Percentiles rank a stretch among this genome's conserved stretches.
These are phyloP conservation scores for Euglossa dilemma DNA, from an alignment of 1,140 invertebrate species.

Conservation along the genomic window DNA sequence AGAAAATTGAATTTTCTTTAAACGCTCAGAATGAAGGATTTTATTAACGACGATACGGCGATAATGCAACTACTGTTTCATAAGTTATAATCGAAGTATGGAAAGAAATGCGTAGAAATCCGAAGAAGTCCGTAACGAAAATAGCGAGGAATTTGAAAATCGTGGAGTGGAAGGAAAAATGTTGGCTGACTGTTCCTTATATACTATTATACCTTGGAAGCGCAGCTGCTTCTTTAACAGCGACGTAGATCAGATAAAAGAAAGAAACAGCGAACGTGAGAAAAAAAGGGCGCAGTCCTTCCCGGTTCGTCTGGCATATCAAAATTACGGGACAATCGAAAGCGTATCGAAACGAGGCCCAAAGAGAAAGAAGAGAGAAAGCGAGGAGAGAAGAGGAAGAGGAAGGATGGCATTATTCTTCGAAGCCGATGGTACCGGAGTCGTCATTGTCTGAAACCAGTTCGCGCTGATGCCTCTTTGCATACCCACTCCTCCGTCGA, in stretches of 20 bases:
- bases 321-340: conserved; percentile 81
- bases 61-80: too few species aligned
- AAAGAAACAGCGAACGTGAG: conserved; percentile 70
- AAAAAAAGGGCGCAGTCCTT: conserved; percentile 64
- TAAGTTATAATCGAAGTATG: too few species aligned
- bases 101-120: not conserved
- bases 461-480: conserved; percentile 77
- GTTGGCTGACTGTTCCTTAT: not conserved
- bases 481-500: conserved; percentile 77
- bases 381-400: not conserved
- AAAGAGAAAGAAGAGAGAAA: not conserved
- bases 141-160: not conserved
- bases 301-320: conserved; percentile 76
- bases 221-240: conserved; percentile 25
- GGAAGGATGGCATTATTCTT: conserved; percentile 62
- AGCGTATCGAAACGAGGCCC: conserved; percentile 74
- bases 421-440: conserved; percentile 65
- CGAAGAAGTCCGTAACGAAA: too few species aligned
- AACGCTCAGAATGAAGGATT: too few species aligned
- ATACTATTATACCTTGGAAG: not conserved
- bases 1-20: too few species aligned
- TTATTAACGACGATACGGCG: too few species aligned
- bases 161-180: not conserved
- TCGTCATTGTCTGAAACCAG: conserved; percentile 81
- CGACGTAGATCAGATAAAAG: conserved; percentile 47